phyloP scores from a whole-genome alignment of 2,888 invertebrate species.

The Falcaria lacertinaria region DNA sequence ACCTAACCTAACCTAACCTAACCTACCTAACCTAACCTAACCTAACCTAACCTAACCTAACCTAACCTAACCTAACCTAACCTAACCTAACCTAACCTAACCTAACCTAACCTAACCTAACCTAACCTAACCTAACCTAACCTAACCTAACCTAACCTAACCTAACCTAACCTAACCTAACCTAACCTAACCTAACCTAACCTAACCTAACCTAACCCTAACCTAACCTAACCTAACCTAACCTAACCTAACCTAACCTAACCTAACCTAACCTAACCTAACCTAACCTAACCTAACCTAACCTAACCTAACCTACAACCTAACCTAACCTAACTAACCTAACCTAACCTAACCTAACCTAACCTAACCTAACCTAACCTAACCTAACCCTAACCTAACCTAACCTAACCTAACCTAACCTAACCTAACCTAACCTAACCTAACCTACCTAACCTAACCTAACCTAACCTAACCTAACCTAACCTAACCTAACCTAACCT shows the following conservation, averaged over 20 bases:
- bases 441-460: slow-evolving; percentile 15
- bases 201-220: slow-evolving; percentile 17
- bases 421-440: slow-evolving; percentile 17
- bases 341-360: slow-evolving; percentile 17
- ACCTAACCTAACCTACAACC: slow-evolving; percentile 17
- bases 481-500: slow-evolving; percentile 16
- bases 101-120: slow-evolving; percentile 4
- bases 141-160: slow-evolving; percentile 18
- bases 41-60: too few species aligned
- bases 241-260: slow-evolving; percentile 18
- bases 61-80: too few species aligned
- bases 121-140: slow-evolving; percentile 15
- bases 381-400: slow-evolving; percentile 20
- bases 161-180: slow-evolving; percentile 19
- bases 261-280: slow-evolving; percentile 15
- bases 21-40: slow-evolving; percentile 2
- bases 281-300: slow-evolving; percentile 19
- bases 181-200: slow-evolving; percentile 19
- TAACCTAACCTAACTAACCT: slow-evolving; percentile 8
- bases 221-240: slow-evolving; percentile 19
- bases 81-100: background rate
- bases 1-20: slow-evolving; percentile 1
- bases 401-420: too few species aligned
- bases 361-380: slow-evolving; percentile 21
- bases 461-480: slow-evolving; percentile 14